Base-by-base conservation (phyloP, 30 jellyfish, hydroid and myxozoan genomes). In the Sanderia malayensis region DNA sequence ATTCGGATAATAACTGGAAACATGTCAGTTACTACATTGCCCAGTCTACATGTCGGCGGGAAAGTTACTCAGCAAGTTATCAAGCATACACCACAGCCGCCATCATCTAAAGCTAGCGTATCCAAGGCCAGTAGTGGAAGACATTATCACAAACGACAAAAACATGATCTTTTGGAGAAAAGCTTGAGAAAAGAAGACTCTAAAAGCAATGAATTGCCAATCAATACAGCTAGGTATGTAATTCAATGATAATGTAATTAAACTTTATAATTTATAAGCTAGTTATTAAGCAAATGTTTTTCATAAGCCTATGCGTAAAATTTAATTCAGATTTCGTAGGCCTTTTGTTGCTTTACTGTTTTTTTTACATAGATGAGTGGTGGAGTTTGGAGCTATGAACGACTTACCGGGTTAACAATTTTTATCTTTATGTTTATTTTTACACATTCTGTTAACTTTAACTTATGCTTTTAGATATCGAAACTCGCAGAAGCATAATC, bases 61-160 rank as follows among this genome's bases (percentile, higher is more conserved):
- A 64, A 26, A 23, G 88, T 74, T 6, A 84, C 95, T 63, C 95
- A 84, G 57, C 85, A 84, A 73, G 85, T 84, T 0, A 64, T 82
- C 24, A 46, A 67, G 37, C 81, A 57, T 34, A 72, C 44, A 9
- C 85, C 94, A n/a, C 79, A 64, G 44, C 88, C 88, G 15, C 80
- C 88, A 15, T 76, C 88, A 4, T 49, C 64, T 11, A 49, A 49
- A 49, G 27, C 25, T 24, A 49, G 64, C 27, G 23, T 49, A 19
- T 49, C 64, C 46, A 73, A 59, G 33, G n/a, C 73, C 20, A n/a
- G 66, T 15, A 58, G 85, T 4, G 21, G 31, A 21, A 25, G 61
- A 10, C 63, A 46, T 1, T 32, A 11, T 20, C 76, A 74, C 22
- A 69, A 11, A 22, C 44, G 74, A 26, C 20, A 53, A 33, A 24